Evolutionary conservation across 35 echinoderm and acorn worm genomes (phyloP), one percentile per base, ranked within the genome.

Genomic region (Heliocidaris tuberculata): DNA sequence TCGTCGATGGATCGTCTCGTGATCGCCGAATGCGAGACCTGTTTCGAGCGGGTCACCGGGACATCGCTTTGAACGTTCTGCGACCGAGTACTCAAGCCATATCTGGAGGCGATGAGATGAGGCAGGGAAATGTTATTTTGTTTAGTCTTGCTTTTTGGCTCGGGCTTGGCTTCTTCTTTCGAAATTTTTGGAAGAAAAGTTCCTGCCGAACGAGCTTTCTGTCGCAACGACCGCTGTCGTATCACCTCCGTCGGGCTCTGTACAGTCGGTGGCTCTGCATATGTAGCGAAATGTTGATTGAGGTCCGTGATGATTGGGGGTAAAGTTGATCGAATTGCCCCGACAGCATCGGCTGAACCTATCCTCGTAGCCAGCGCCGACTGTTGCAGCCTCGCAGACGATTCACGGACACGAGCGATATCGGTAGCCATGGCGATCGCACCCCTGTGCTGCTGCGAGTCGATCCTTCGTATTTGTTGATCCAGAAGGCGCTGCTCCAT

Each of bases 401-500:
- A 52, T 59, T 93, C 91, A 13, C 91, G 91, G 21, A 93, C 91
- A 24, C 50, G 31, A 13, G 91, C 91, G 50, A 93, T 93, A 29
- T 93, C 91, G 19, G 91, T 93, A 30, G 91, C 91, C 47, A 93
- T 93, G 50, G 91, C 47, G 48, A 93, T 48, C 1, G 50, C 4
- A 13, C 50, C 91, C 11, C 91, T 15, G 50, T 93, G 91, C 21
- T 93, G 91, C 13, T 93, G 48, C 6, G 91, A 32, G 29, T 93
- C 91, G 17, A 93, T 11, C 27, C 50, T 93, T 49, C 91, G 15
- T 48, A 93, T 49, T n/a, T 93, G 91, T 16, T 54, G 49, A 24
- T 93, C 48, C 2, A 93, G 50, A 93, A 93, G 48, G 6, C 91
- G 48, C 29, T 93, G 48, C 50, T 93, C 91, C 91, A 52, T 93